Evolutionary conservation across 2,113 vertebrate species (phyloP).

Genomic region (Sigmodon hispidus): DNA sequence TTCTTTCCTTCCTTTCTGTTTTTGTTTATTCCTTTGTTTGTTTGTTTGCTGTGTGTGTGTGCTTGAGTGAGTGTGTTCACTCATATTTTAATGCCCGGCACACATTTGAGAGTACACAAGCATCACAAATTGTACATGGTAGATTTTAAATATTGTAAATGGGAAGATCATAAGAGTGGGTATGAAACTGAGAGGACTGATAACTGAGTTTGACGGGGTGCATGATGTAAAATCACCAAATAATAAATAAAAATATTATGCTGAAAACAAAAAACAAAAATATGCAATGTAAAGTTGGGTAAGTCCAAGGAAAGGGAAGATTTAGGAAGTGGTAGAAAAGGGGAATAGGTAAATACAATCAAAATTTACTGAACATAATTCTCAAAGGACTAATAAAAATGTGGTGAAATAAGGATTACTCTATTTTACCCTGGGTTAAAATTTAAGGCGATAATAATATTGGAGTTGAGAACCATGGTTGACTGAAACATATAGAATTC

Average conservation of each 20-base stretch:
- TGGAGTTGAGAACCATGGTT: background rate
- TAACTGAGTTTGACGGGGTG: too few species aligned
- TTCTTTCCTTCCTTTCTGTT: accelerated
- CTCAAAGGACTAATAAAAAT: background rate
- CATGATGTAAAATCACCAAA: too few species aligned
- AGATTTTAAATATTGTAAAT: background rate
- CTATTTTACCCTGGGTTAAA: background rate
- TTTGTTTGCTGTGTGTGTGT: background rate
- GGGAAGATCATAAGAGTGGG: too few species aligned
- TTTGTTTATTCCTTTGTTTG: background rate
- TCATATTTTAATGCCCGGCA: background rate
- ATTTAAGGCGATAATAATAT: background rate
- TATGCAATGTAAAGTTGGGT: background rate
- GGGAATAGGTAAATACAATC: background rate
- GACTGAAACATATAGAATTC: background rate
- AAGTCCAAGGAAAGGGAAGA: background rate
- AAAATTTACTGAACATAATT: background rate
- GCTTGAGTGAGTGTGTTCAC: background rate
- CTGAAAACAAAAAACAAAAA: too few species aligned
- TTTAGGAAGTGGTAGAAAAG: background rate
- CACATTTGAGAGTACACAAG: background rate
- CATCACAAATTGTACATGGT: background rate
- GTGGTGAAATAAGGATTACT: background rate
- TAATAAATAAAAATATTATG: background rate
- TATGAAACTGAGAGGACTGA: too few species aligned